Evolutionary conservation across 2,797 vertebrate genomes (phyloP), one percentile per base, ranked within the genome.

Genomic region (Meda fulgida): DNA sequence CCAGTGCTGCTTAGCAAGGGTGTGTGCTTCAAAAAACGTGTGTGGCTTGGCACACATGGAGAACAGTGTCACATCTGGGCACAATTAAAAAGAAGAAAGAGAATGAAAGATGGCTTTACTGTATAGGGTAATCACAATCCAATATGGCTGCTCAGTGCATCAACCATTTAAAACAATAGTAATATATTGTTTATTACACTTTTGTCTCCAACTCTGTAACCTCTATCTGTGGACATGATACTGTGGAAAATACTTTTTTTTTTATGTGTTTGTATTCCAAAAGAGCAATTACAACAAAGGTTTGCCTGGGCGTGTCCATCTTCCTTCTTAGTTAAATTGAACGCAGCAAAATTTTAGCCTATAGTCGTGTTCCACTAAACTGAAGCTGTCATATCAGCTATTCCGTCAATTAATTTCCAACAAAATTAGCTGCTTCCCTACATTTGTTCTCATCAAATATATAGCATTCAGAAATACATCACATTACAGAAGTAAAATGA

Each of bases 1-100:
- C n/a, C 63, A 76, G 21, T 5, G 43, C 46, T 55, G 80, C 55
- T 82, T 73, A 31, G 60, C 13, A 46, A 66, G 58, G 58, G 58
- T 46, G 58, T 63, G 55, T 65, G 65, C 46, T 80, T 26, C 10
- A 51, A 19, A 40, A 72, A 26, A 63, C 9, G 7, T 40, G 71
- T 83, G 23, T 67, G 43, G 11, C 3, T 40, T 1, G 1, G 60
- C 72, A 53, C 82, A 84, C n/a, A 67, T 67, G 18, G 66, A 65
- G 40, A 81, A 40, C n/a, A 77, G n/a, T 18, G 48, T 69, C 40
- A 29, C 16, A 7, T 78, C 46, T 69, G 63, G 18, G 34, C 7
- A 31, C 18, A 43, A 53, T 77, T 55, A 84, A 65, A 60, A 46
- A 60, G 58, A 75, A 48, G 60, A 79, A 79, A 78, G 23, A 71